Evolutionary conservation across 1,140 invertebrate genomes (phyloP).

Genomic region (Ditylenchus dipsaci): DNA sequence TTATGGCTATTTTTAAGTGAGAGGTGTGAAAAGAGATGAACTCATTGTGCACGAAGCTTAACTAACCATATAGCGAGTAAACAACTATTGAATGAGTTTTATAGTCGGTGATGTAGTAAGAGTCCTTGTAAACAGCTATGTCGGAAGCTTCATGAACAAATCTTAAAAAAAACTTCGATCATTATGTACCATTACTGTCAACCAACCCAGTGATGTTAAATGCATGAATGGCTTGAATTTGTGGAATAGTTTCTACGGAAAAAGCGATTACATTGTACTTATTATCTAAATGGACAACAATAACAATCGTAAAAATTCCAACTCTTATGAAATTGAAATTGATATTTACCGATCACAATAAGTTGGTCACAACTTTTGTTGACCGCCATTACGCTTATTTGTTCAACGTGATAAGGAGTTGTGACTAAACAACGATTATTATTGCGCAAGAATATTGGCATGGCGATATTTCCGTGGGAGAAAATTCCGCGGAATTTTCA

Average conservation of each 20-base stretch:
- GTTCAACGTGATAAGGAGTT: slow-evolving; percentile 19
- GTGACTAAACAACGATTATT: slow-evolving; percentile 1
- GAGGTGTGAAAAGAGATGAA: too few species aligned
- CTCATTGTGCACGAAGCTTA: too few species aligned
- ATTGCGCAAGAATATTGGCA: too few species aligned
- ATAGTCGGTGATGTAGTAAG: slow-evolving; percentile 36
- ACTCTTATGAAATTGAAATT: neutral
- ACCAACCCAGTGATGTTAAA: slow-evolving; percentile 27
- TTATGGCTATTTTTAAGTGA: too few species aligned
- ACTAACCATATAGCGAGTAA: slow-evolving; percentile 25
- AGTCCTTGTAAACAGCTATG: slow-evolving; percentile 29
- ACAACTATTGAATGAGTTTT: slow-evolving; percentile 30
- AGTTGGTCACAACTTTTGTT: slow-evolving; percentile 31
- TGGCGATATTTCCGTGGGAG: too few species aligned
- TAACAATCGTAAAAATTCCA: neutral
- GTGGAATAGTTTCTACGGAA: slow-evolving; percentile 20
- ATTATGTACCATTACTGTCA: neutral
- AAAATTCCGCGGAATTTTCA: too few species aligned
- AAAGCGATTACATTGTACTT: slow-evolving; percentile 33
- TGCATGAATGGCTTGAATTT: slow-evolving; percentile 14
- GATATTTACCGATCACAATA: slow-evolving; percentile 22
- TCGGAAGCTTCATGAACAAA: slow-evolving; percentile 30
- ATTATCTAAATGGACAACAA: slow-evolving; percentile 26
- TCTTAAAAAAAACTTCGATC: neutral
- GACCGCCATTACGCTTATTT: slow-evolving; percentile 29